Evolutionary conservation across 2,797 vertebrate genomes (phyloP).

Genomic region (Clangula hyemalis): DNA sequence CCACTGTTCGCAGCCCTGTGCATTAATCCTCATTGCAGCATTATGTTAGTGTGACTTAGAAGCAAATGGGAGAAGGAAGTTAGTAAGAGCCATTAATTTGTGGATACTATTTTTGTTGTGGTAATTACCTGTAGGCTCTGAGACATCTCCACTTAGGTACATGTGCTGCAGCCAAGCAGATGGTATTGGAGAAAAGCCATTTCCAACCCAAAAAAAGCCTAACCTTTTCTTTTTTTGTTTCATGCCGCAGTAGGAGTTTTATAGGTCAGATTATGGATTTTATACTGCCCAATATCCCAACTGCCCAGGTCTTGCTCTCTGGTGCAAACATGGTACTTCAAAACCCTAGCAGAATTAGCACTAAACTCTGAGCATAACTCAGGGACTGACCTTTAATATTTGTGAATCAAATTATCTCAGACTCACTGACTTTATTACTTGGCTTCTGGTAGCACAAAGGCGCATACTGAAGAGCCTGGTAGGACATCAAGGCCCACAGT

Average conservation of each 20-base stretch:
- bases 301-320: neutral
- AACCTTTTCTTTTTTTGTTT: neutral
- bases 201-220: constrained; percentile 21
- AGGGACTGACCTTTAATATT: neutral
- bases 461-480: neutral
- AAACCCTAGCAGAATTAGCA: neutral
- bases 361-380: neutral
- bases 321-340: neutral
- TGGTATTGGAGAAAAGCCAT: neutral
- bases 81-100: constrained; percentile 4
- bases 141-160: constrained; percentile 13
- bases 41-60: neutral
- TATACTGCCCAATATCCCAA: neutral
- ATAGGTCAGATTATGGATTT: neutral
- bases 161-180: constrained; percentile 3
- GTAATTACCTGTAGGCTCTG: constrained; percentile 32
- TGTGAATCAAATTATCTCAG: neutral
- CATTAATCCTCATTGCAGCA: neutral
- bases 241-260: neutral
- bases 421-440: neutral
- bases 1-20: neutral
- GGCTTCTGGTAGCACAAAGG: neutral
- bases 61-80: constrained; percentile 37
- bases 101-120: constrained; percentile 30
- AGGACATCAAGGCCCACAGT: neutral